Evolutionary conservation across 2,797 vertebrate species (phyloP).

Genomic region (Scyliorhinus canicula): DNA sequence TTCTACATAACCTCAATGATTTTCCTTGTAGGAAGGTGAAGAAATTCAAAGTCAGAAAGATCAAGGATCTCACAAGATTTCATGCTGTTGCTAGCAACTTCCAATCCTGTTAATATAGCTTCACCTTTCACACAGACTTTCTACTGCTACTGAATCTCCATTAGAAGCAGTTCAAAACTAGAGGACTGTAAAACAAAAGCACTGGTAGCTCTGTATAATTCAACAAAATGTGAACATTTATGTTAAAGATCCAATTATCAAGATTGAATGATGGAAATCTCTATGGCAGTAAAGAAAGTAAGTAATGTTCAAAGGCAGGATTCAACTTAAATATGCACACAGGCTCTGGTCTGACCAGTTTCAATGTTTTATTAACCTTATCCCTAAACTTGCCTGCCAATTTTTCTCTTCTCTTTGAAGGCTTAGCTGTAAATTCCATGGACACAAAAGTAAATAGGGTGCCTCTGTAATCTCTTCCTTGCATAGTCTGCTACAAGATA

Average conservation of each 20-base stretch:
- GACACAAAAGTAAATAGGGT: background rate
- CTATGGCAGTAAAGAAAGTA: background rate
- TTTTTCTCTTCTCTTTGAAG: background rate
- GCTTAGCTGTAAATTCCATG: background rate
- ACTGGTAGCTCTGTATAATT: background rate
- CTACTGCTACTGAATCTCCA: background rate
- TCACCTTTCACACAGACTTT: background rate
- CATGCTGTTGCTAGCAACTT: background rate
- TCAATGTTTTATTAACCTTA: background rate
- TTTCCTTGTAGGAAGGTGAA: background rate
- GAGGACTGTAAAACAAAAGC: background rate
- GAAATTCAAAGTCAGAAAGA: background rate
- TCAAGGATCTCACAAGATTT: background rate
- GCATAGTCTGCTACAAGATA: too few species aligned
- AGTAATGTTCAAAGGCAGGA: background rate
- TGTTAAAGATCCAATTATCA: background rate
- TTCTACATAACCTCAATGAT: background rate
- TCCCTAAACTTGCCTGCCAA: background rate
- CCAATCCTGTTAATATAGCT: background rate
- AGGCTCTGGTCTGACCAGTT: background rate
- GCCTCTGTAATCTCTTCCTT: background rate
- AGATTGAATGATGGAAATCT: background rate
- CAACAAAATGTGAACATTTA: background rate
- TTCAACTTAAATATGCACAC: background rate
- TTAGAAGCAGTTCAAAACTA: background rate